Base-by-base conservation (phyloP, 2,113 vertebrate species). In the Dasyprocta punctata region DNA sequence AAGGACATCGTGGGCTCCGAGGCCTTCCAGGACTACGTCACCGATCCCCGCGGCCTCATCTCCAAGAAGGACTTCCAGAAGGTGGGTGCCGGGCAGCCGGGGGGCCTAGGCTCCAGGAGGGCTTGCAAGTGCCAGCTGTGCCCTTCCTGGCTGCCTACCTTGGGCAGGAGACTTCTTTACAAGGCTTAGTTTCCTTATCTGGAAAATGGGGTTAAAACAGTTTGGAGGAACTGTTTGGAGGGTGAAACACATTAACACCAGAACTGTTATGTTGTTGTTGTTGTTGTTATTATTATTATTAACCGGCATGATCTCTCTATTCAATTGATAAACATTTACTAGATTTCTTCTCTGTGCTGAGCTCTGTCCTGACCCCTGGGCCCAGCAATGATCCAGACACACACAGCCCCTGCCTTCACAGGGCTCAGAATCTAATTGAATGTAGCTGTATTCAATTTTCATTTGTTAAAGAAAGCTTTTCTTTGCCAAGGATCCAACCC, bases 1-100 rank as follows among this genome's bases (percentile, higher is more conserved):
- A 99, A 99, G 92, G 99, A 99, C 98, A 99, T 99, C 7, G 99
- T 99, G 92, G 99, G 99, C 0, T 99, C 99, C 0, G 99, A 99
- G 19, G 99, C 99, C 71, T 99, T 99, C 99, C 98, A 99, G 33
- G 99, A 99, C 96, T 99, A 99, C 1, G 99, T 99, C 94, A 99
- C 99, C 0, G 99, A 99, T 90, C 99, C 99, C 1, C 99, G 99
- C 0, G 99, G 99, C 0, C 99, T 99, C 10, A 99, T 99, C 98
- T 99, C 99, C 96, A 99, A 99, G 98, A 99, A 99, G 97, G 99
- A 99, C 81, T 99, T 99, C 99, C 99, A 99, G 97, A 99, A 99
- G 96, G 98, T 98, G 67, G 75, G 97, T 95, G n/a, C 54, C 4
- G 2, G 20, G 3, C 33, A 12, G 63, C 1, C 0, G n/a, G 6